Evolutionary conservation across 2,113 vertebrate species (phyloP).

Genomic region (Gobiocypris rarus): DNA sequence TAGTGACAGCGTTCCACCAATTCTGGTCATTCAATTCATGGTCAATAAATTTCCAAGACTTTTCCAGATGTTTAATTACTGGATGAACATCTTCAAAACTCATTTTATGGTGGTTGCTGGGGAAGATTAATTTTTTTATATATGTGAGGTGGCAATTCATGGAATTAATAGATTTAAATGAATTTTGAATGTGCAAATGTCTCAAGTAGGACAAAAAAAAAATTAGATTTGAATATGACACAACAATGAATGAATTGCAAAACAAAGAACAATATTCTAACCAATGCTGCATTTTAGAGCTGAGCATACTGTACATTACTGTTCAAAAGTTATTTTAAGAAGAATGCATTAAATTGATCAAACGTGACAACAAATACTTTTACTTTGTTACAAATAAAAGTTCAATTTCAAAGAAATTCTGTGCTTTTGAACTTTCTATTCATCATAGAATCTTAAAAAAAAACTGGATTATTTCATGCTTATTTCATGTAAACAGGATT

Average conservation of each 20-base stretch:
- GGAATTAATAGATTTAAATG: not conserved
- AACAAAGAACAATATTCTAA: no score
- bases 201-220: not conserved
- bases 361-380: not conserved
- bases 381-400: not conserved
- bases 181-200: not conserved
- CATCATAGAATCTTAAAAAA: not conserved
- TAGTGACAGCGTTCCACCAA: not conserved
- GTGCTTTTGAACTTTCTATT: not conserved
- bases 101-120: not conserved
- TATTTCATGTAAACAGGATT: no score
- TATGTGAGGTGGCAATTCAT: not conserved
- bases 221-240: no score
- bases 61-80: not conserved
- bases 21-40: not conserved
- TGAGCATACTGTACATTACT: no score
- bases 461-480: no score
- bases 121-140: not conserved
- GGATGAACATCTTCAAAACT: no score
- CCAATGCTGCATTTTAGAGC: no score
- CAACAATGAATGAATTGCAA: no score
- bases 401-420: not conserved
- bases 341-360: not conserved
- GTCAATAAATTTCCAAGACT: not conserved
- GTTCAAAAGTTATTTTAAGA: no score